Evolutionary conservation across 2,797 vertebrate species (phyloP), one percentile per base, ranked within the genome.

Genomic region (Acanthis flammea): DNA sequence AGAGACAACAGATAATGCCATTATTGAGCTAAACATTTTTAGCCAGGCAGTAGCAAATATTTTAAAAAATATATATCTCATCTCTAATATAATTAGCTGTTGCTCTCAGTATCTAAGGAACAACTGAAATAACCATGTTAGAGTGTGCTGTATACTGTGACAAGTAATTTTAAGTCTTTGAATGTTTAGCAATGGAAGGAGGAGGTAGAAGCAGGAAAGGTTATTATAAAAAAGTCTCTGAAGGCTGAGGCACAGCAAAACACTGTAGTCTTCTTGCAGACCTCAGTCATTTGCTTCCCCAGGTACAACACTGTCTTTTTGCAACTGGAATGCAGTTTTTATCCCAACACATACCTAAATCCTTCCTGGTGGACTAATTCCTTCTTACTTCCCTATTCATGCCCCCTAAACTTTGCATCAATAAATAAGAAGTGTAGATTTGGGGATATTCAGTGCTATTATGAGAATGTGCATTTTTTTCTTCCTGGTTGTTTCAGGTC

Each of bases 11-110:
- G 30, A 35, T 16, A 55, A 7, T 58, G 25, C 21, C 16, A 13
- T 70, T 62, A 21, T 22, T 76, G n/a, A 41, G 28, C 21, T 50
- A 55, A 83, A 74, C 2, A 44, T 67, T 47, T 73, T 22, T 50
- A 66, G 31, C 18, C 16, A 44, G 31, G 15, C 8, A 28, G 22
- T 54, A 66, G 28, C 18, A 54, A 33, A 58, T 2, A 8, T 30
- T 37, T 4, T 6, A 25, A 67, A 41, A 6, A 8, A 37, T 0
- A 6, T 27, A 2, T 47, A 14, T 66, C 39, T 73, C 2, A 0
- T 31, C 39, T 66, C 13, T 57, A 63, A 60, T 63, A 61, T n/a
- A 76, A 66, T 60, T 79, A 60, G 4, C 45, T 61, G 62, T 48
- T 33, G 14, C 51, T 89, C n/a, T 35, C 58, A 35, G 3, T 37